Conservation (phyloP, 2,888 invertebrate genomes). For the Stenodera caucasica region DNA sequence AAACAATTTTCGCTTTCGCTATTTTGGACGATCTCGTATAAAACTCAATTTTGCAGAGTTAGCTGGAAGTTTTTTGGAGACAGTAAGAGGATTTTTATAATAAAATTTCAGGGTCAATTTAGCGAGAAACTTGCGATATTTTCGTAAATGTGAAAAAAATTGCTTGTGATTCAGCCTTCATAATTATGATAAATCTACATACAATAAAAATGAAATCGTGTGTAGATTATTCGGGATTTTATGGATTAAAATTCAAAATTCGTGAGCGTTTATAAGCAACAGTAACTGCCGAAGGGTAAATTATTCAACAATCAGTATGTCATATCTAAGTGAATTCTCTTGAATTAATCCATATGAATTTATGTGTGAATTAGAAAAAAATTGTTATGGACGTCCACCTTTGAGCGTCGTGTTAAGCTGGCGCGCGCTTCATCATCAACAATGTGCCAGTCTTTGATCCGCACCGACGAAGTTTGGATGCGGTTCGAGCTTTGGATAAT, state of each 20-base stretch:
- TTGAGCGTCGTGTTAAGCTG: conserved; percentile 7
- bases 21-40: neutral
- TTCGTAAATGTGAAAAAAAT: no score
- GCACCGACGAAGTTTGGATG: conserved; percentile 60
- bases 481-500: conserved; percentile 81
- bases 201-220: no score
- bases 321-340: no score
- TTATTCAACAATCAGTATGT: no score
- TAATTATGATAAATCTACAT: no score
- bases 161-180: no score
- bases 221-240: no score
- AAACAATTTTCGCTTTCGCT: neutral
- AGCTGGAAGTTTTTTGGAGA: neutral
- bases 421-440: conserved; percentile 18
- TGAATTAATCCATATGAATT: no score
- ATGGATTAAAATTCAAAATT: neutral
- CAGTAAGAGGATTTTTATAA: neutral
- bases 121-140: neutral
- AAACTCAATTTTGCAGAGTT: neutral
- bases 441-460: conserved; percentile 22
- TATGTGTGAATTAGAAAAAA: neutral
- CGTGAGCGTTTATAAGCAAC: no score
- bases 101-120: neutral
- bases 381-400: conserved; percentile 14
- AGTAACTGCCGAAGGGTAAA: neutral